Percentiles rank a stretch among this genome's conserved stretches.
phyloP scores from a whole-genome alignment of 2,797 vertebrate species.

The Schizopygopsis pylzovi region DNA sequence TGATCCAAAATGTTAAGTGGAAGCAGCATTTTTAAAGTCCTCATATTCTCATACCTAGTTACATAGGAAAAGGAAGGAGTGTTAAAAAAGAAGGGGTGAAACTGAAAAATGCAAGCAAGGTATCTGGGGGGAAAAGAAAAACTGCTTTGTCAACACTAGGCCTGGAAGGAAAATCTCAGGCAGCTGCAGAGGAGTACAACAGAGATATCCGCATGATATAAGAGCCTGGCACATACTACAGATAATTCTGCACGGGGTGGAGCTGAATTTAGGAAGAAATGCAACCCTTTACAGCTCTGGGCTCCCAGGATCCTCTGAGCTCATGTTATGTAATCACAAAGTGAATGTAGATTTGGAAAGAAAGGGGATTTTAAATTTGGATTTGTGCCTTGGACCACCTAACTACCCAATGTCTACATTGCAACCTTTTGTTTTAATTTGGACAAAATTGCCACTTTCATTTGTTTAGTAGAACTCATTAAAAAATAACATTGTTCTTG shows the following conservation, averaged over 20 bases:
- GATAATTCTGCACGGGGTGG: conserved; percentile 44
- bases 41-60: not conserved
- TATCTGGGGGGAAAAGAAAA: not conserved
- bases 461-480: not conserved
- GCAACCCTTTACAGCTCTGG: conserved; percentile 21
- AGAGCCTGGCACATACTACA: conserved; percentile 51
- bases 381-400: not conserved
- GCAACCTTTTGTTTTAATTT: conserved; percentile 1
- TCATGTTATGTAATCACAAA: conserved; percentile 73
- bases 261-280: conserved; percentile 56
- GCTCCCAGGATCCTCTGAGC: conserved; percentile 69
- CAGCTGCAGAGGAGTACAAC: conserved; percentile 3
- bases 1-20: not conserved
- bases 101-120: not conserved
- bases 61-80: not conserved
- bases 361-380: conserved; percentile 2
- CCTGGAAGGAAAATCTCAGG: conserved; percentile 27
- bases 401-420: not conserved
- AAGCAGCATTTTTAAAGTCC: not conserved
- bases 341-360: conserved; percentile 50
- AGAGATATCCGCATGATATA: conserved; percentile 49
- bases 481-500: not conserved
- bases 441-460: not conserved
- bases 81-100: not conserved
- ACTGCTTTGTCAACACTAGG: conserved; percentile 2